phyloP scores from a whole-genome alignment of 2,113 vertebrate genomes.

The Pardalotus punctatus region DNA sequence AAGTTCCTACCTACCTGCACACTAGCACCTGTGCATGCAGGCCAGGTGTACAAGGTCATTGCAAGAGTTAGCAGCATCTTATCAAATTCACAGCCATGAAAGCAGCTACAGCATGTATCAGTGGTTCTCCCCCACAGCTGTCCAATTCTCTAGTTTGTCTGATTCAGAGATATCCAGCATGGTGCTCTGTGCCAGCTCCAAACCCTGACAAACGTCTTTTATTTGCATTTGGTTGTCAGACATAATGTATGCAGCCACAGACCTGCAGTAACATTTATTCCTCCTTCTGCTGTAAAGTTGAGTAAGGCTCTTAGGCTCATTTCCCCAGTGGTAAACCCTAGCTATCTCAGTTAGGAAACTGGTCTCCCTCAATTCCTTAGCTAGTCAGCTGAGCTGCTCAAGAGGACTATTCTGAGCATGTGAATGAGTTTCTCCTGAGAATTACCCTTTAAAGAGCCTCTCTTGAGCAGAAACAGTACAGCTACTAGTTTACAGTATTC shows the following conservation, averaged over 20 bases:
- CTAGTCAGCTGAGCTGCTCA: slow-evolving; percentile 15
- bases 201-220: background rate
- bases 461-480: background rate
- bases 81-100: background rate
- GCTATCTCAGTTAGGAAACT: background rate
- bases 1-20: background rate
- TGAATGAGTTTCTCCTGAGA: slow-evolving; percentile 17
- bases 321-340: slow-evolving; percentile 21
- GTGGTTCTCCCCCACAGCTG: background rate
- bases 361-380: slow-evolving; percentile 18
- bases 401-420: background rate
- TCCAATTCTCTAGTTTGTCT: background rate
- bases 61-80: background rate
- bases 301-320: slow-evolving; percentile 12
- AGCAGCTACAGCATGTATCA: background rate
- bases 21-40: background rate
- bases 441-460: background rate
- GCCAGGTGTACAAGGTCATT: background rate
- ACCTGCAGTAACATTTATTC: background rate
- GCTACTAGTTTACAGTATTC: background rate
- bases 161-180: background rate
- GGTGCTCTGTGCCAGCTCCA: background rate
- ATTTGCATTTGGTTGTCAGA: background rate
- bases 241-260: background rate
- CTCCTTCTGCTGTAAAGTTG: background rate